A percentile compares a stretch with the other conserved stretches of the same genome.
phyloP scores from a whole-genome alignment of 2,113 vertebrate genomes.

The Sisor rabdophorus region DNA sequence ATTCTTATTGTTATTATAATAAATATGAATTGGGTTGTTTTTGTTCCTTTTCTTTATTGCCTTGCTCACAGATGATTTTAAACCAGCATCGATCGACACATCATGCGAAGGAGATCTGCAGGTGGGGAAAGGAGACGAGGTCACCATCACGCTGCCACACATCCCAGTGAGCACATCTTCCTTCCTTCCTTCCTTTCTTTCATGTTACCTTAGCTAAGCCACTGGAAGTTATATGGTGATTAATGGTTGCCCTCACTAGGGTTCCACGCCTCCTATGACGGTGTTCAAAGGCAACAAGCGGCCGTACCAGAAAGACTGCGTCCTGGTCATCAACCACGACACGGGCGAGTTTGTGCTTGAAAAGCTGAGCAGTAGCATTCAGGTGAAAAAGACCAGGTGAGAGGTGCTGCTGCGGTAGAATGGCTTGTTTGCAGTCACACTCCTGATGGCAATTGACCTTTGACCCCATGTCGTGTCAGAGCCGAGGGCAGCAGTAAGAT shows the following conservation, averaged over 20 bases:
- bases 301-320: constrained; percentile 96
- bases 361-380: constrained; percentile 97
- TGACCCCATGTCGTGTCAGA: constrained; percentile 64
- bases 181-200: too few relatives aligned
- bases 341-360: constrained; percentile 94
- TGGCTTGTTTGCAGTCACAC: too few relatives aligned
- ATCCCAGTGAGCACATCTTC: constrained; percentile 78
- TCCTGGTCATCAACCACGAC: constrained; percentile 97
- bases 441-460: neutral
- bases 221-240: neutral
- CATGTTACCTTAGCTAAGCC: too few relatives aligned
- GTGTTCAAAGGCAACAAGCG: constrained; percentile 98
- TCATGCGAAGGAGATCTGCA: constrained; percentile 95
- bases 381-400: constrained; percentile 98
- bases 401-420: neutral
- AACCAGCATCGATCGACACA: constrained; percentile 94
- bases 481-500: constrained; percentile 98
- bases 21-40: neutral
- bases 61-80: constrained; percentile 87
- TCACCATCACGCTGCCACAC: constrained; percentile 95
- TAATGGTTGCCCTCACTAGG: constrained; percentile 65
- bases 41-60: neutral
- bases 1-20: too few relatives aligned
- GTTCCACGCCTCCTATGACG: constrained; percentile 96
- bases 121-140: constrained; percentile 96